phyloP scores from a whole-genome alignment of 2,888 invertebrate species.

The Drosophila atripex region DNA sequence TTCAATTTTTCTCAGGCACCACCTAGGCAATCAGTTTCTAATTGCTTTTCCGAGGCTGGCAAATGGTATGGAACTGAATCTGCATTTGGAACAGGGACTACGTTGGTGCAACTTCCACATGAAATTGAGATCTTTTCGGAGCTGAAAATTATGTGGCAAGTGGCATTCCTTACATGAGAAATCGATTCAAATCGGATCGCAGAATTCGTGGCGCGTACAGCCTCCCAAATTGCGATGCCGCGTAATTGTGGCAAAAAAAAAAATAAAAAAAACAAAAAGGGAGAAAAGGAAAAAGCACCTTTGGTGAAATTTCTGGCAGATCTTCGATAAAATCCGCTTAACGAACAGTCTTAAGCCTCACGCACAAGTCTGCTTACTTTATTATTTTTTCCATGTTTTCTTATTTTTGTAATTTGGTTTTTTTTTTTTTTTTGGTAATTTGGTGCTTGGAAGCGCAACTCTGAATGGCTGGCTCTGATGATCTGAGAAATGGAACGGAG shows the following conservation, averaged over 20 bases:
- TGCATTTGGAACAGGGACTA: slow-evolving; percentile 33
- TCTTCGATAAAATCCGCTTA: slow-evolving; percentile 70
- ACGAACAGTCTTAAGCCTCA: slow-evolving; percentile 50
- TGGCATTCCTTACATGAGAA: slow-evolving; percentile 29
- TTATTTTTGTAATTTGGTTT: slow-evolving; percentile 19
- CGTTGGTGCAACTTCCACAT: neutral
- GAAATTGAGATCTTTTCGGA: slow-evolving; percentile 14
- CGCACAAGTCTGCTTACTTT: slow-evolving; percentile 34
- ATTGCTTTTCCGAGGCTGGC: slow-evolving; percentile 77
- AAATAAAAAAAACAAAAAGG: slow-evolving; percentile 42
- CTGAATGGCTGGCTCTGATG: slow-evolving; percentile 59
- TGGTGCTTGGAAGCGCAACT: slow-evolving; percentile 54
- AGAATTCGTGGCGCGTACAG: slow-evolving; percentile 55
- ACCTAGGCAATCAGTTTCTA: slow-evolving; percentile 81
- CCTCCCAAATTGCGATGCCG: slow-evolving; percentile 61
- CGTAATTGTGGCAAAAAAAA: slow-evolving; percentile 61
- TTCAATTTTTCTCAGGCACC: slow-evolving; percentile 65
- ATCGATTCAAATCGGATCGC: slow-evolving; percentile 31
- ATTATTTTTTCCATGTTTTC: slow-evolving; percentile 24
- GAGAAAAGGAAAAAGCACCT: slow-evolving; percentile 25
- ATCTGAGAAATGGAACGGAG: slow-evolving; percentile 30
- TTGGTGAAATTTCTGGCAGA: slow-evolving; percentile 60
- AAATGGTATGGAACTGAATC: neutral
- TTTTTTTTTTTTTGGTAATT: slow-evolving; percentile 44
- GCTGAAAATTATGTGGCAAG: slow-evolving; percentile 65